Evolutionary conservation across 2,888 invertebrate genomes (phyloP), one percentile per base, ranked within the genome.

Genomic region (Scelioninae gen. 1): DNA sequence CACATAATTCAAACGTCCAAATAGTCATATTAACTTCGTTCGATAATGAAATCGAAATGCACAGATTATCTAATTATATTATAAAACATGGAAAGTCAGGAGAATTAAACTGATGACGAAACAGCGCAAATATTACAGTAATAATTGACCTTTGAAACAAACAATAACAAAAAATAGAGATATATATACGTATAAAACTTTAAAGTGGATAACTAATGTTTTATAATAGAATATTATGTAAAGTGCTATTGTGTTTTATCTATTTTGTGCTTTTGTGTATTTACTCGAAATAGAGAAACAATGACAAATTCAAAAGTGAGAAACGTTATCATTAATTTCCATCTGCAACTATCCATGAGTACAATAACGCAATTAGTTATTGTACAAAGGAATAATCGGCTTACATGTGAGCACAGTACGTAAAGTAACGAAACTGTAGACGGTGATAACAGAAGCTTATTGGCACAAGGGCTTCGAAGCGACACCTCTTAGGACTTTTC

Each of bases 381-480:
- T 82, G 69, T 76, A 78, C 69, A 80, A 76, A 84, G 81, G 77
- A 75, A 69, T 84, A 84, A 86, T 85, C 86, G 86, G 84, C 83
- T 83, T 81, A 83, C 78, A 82, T 79, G 81, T 77, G 68, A 80
- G 60, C 83, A 62, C 62, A 76, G 80, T 79, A 82, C 82, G 77
- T 72, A 82, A 83, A 79, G 82, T 81, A 79, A 74, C 69, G 82
- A 84, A 84, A 82, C 85, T 84, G 82, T 77, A 86, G 84, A 84
- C 83, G 82, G 80, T 77, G 86, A 86, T 86, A 86, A 86, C 83
- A 79, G 83, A 84, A 83, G 85, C 84, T 86, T 85, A 86, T 84
- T 84, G 84, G 71, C 63, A 63, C 69, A 83, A 82, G 83, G 81
- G 84, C 75, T 83, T 80, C 81, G 76, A 49, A 65, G 78, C 49